A percentile compares a stretch with the other conserved stretches of the same genome.
Evolutionary conservation across 2,797 vertebrate species (phyloP).

Genomic region (Saguinus oedipus): DNA sequence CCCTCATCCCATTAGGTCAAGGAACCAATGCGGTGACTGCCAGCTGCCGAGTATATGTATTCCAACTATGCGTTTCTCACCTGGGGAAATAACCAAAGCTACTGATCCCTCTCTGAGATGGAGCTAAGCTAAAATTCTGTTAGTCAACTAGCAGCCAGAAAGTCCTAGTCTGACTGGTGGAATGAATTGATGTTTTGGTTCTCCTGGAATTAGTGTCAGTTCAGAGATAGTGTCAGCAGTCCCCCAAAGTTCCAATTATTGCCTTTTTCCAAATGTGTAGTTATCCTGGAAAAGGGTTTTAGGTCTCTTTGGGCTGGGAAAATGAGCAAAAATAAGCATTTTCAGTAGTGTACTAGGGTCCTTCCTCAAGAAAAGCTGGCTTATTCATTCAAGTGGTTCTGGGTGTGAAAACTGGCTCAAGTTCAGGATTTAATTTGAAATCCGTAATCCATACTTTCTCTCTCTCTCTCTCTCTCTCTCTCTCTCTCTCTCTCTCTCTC

Average conservation of each 20-base stretch:
- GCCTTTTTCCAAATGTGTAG: no score
- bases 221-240: background rate
- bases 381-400: background rate
- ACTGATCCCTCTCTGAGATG: background rate
- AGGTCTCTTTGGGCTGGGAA: background rate
- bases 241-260: background rate
- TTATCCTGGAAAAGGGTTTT: background rate
- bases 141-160: no score
- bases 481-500: no score
- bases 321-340: background rate
- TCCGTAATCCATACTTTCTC: background rate
- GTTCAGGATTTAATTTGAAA: background rate
- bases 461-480: no score
- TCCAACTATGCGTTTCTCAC: background rate
- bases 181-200: background rate
- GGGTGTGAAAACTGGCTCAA: background rate
- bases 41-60: background rate
- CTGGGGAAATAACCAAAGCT: background rate
- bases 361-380: rapidly evolving
- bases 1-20: background rate
- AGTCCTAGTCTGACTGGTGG: no score
- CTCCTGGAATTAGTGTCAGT: no score
- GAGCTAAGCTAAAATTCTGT: background rate
- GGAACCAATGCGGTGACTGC: background rate
- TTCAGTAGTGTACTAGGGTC: background rate